A percentile compares a stretch with the other conserved stretches of the same genome.
Conservation (phyloP, 2,888 invertebrate species). For the Molorchus minor region DNA sequence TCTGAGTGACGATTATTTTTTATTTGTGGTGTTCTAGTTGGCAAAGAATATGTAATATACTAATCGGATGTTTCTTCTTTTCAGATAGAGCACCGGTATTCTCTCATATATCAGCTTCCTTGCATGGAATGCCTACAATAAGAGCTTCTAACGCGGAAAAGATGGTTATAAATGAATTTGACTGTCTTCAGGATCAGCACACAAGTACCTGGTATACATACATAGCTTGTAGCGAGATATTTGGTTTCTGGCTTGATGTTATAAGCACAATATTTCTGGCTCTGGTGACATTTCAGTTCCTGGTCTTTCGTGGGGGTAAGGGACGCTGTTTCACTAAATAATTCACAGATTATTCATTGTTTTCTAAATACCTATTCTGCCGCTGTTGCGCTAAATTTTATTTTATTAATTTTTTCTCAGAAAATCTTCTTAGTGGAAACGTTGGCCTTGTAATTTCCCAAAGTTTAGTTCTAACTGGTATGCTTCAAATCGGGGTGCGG, state of each 20-base stretch:
- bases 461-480: conserved; percentile 76
- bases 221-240: conserved; percentile 69
- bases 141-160: conserved; percentile 79
- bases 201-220: conserved; percentile 71
- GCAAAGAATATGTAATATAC: too few relatives aligned
- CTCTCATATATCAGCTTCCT: conserved; percentile 86
- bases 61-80: too few relatives aligned
- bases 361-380: too few relatives aligned
- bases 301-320: conserved; percentile 68
- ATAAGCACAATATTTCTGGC: conserved; percentile 70
- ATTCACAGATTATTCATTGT: too few relatives aligned
- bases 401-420: conserved; percentile 63
- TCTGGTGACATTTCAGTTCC: conserved; percentile 71
- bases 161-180: conserved; percentile 78
- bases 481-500: conserved; percentile 82
- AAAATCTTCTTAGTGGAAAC: conserved; percentile 69
- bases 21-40: too few relatives aligned
- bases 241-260: conserved; percentile 72
- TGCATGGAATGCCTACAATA: conserved; percentile 87
- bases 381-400: too few relatives aligned
- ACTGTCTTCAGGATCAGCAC: conserved; percentile 74
- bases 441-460: conserved; percentile 79
- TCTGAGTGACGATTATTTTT: too few relatives aligned
- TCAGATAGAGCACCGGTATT: conserved; percentile 88
- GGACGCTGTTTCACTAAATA: too few relatives aligned